Percentiles rank a stretch among this genome's conserved stretches.
Evolutionary conservation across 2,797 vertebrate genomes (phyloP).

Genomic region (Coracias cyanogaster): DNA sequence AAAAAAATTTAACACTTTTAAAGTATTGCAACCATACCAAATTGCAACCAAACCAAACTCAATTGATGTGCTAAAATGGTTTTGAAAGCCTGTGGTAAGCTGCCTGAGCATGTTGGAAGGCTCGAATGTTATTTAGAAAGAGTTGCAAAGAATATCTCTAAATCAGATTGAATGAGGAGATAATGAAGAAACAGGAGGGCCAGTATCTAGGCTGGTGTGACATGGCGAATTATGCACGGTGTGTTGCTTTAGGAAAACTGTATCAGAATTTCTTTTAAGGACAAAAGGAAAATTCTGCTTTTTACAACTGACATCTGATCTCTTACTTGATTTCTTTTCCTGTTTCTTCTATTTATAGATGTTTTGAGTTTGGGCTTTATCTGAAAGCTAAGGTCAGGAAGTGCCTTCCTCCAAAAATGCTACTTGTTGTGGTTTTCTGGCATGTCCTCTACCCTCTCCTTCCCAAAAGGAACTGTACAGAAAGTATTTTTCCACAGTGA

Average conservation of each 20-base stretch:
- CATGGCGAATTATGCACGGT: background rate
- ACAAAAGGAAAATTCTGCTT: background rate
- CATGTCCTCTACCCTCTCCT: background rate
- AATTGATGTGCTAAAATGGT: background rate
- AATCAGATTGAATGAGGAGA: background rate
- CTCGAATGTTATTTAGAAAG: background rate
- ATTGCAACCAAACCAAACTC: background rate
- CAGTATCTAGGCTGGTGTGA: background rate
- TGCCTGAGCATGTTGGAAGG: background rate
- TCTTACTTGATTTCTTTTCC: conserved; percentile 30
- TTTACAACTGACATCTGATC: background rate
- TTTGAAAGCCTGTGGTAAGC: background rate
- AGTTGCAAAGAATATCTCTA: background rate
- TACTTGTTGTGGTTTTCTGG: conserved; percentile 60
- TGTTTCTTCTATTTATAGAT: conserved; percentile 42
- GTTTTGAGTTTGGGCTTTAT: conserved; percentile 41
- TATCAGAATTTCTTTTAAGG: background rate
- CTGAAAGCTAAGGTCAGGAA: conserved; percentile 51
- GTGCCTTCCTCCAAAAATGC: conserved; percentile 31
- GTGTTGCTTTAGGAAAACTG: background rate
- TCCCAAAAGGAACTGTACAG: background rate
- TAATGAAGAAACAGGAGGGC: background rate
- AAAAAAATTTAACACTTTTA: background rate
- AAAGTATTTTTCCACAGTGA: conserved; percentile 41
- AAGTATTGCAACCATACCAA: background rate